A percentile compares a stretch with the other conserved stretches of the same genome.
Evolutionary conservation across 2,113 vertebrate species (phyloP).

Genomic region (Mohoua ochrocephala): DNA sequence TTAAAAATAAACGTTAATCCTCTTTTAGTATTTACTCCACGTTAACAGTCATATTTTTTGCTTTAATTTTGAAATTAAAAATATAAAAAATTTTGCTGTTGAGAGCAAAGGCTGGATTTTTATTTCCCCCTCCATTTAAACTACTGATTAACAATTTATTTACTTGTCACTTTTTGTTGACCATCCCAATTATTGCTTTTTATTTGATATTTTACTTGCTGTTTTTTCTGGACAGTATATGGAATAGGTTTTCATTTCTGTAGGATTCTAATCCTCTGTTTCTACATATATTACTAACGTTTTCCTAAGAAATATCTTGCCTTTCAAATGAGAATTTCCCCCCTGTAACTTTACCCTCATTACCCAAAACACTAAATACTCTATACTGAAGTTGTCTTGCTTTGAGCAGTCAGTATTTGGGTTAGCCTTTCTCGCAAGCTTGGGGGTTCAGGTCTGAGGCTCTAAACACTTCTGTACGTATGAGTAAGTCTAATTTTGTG

Average conservation of each 20-base stretch:
- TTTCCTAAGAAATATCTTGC: not conserved
- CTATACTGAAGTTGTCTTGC: not conserved
- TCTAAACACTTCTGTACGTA: not conserved
- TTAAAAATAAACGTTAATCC: not conserved
- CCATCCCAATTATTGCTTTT: not conserved
- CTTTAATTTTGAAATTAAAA: not conserved
- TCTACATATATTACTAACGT: not conserved
- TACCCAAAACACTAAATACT: not conserved
- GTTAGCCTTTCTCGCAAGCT: not conserved
- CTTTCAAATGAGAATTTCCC: not conserved
- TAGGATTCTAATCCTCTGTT: not conserved
- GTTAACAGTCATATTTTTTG: not conserved
- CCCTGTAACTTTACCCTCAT: not conserved
- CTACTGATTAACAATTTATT: not conserved
- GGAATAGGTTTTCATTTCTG: not conserved
- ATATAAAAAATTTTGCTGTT: not conserved
- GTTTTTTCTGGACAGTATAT: not conserved
- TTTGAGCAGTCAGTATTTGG: not conserved
- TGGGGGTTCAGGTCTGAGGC: not conserved
- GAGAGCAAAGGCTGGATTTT: not conserved
- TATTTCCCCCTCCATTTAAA: not conserved
- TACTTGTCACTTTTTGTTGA: not conserved
- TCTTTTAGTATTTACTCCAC: not conserved
- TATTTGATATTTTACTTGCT: not conserved
- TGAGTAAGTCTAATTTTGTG: slow-evolving; percentile 15